Conservation (phyloP, 2,797 vertebrate genomes). For the Delichon dasypus region DNA sequence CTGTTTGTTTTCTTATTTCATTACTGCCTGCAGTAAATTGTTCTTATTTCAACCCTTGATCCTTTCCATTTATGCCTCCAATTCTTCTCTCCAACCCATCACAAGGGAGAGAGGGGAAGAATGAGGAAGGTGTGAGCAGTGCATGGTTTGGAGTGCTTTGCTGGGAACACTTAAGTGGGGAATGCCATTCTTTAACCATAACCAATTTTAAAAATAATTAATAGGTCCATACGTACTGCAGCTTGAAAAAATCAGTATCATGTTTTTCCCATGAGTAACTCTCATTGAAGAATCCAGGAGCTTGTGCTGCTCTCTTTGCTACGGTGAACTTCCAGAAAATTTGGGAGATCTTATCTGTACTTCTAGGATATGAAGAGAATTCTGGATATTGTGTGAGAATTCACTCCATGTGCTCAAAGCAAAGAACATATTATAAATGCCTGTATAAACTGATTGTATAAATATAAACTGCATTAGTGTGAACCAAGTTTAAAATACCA, state of each 20-base stretch:
- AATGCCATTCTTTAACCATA: neutral
- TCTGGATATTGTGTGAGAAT: neutral
- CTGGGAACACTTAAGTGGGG: neutral
- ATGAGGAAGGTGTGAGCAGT: neutral
- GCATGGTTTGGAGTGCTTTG: neutral
- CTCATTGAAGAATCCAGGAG: neutral
- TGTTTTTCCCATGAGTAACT: neutral
- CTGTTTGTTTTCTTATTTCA: neutral
- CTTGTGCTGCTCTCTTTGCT: neutral
- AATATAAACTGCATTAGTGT: neutral
- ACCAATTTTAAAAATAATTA: neutral
- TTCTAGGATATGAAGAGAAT: neutral
- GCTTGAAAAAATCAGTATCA: neutral
- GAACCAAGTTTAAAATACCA: neutral
- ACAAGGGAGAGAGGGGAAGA: neutral
- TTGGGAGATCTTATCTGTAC: neutral
- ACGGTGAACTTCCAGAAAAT: neutral
- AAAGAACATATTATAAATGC: neutral
- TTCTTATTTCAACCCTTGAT: neutral
- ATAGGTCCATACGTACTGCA: neutral
- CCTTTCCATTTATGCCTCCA: neutral
- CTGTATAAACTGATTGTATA: neutral
- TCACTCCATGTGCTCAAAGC: neutral
- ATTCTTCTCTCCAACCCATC: neutral
- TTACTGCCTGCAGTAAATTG: neutral